phyloP scores from a whole-genome alignment of 2,113 vertebrate species.

The Anoplopoma fimbria region DNA sequence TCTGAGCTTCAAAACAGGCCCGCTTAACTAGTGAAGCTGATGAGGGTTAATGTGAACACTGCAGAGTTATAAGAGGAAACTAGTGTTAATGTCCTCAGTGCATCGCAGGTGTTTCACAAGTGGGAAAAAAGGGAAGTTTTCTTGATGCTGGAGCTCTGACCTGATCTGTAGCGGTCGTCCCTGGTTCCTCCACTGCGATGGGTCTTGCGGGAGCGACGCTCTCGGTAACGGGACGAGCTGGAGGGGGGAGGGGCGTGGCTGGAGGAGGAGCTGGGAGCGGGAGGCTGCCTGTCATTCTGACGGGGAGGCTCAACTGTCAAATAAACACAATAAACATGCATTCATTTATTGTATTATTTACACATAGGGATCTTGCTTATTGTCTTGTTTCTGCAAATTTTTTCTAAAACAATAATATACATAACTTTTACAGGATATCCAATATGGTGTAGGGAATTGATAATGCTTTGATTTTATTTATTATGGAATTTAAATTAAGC shows the following conservation, averaged over 20 bases:
- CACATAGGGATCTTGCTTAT: neutral
- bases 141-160: slow-evolving; percentile 74
- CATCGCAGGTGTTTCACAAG: slow-evolving; percentile 11
- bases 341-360: neutral
- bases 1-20: slow-evolving; percentile 30
- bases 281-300: slow-evolving; percentile 87
- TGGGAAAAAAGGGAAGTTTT: neutral
- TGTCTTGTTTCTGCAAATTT: neutral
- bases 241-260: slow-evolving; percentile 73
- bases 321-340: slow-evolving; percentile 25
- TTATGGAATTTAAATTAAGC: neutral
- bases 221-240: slow-evolving; percentile 85
- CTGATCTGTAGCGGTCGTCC: slow-evolving; percentile 96
- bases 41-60: neutral
- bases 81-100: neutral
- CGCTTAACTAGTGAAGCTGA: slow-evolving; percentile 4
- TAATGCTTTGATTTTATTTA: neutral
- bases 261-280: slow-evolving; percentile 85
- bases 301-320: slow-evolving; percentile 83
- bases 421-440: neutral
- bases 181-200: slow-evolving; percentile 89
- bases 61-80: slow-evolving; percentile 3
- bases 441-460: neutral
- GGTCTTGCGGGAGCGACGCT: slow-evolving; percentile 79
- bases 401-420: neutral